Evolutionary conservation across 2,113 vertebrate genomes (phyloP), one percentile per base, ranked within the genome.

Genomic region (Pardalotus punctatus): DNA sequence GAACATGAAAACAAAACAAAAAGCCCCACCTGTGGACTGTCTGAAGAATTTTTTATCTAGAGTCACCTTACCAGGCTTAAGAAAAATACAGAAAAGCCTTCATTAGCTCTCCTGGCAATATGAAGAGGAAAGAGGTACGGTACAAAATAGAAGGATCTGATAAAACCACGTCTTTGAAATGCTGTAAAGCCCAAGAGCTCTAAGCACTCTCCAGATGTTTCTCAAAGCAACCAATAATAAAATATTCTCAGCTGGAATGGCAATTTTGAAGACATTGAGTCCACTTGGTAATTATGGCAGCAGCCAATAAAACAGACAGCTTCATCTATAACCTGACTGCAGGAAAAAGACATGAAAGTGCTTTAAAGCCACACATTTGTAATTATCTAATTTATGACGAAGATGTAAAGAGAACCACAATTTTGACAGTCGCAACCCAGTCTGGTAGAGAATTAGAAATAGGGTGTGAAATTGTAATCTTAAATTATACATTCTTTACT

Each of bases 201-300:
- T 53, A 90, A 90, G 67, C 47, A 83, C 47, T 70, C 85, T 90
- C 64, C 86, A 88, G 86, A 93, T 90, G 86, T 71, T 93, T 94
- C 80, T 92, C 67, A 82, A 56, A 92, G 65, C 64, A 82, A 84
- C 48, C 33, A 71, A 50, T 58, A 91, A 91, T 50, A 72, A 94
- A 94, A 86, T 84, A 62, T 64, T 71, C 77, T 84, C 79, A 83
- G 62, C 40, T 36, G 8, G 54, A 93, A 69, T 43, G 0, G 0
- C 74, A 90, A 33, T 90, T 95, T 71, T 81, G 76, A 93, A 93
- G 82, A 77, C 50, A 78, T 22, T 83, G 80, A 2, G 2, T 83
- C 67, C 56, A 83, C 57, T 93, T 64, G 74, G 51, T 71, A 90
- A 95, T 92, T 88, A 92, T 2, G 40, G 29, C 36, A 81, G 40